Evolutionary conservation across 2,888 invertebrate species (phyloP).

Genomic region (Netelia fuscicornis): DNA sequence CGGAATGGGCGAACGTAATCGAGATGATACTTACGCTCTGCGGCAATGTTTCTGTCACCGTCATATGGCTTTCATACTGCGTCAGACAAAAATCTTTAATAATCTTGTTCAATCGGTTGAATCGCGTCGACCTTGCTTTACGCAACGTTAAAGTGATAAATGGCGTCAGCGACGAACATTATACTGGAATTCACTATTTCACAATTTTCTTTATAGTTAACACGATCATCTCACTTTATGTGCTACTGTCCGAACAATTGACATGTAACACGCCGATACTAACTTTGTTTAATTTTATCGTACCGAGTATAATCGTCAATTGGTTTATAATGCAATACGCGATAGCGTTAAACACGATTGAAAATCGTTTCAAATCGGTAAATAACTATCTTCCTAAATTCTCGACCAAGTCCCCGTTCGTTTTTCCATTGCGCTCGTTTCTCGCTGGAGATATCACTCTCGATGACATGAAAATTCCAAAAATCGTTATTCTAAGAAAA

Average conservation of each 20-base stretch:
- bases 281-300: slow-evolving; percentile 34
- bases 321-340: slow-evolving; percentile 52
- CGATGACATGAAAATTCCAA: slow-evolving; percentile 21
- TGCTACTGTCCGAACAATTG: slow-evolving; percentile 5
- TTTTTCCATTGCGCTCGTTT: slow-evolving; percentile 24
- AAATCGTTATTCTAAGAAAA: slow-evolving; percentile 40
- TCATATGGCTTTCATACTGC: slow-evolving; percentile 54
- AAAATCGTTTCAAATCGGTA: slow-evolving; percentile 37
- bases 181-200: neutral
- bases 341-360: slow-evolving; percentile 41
- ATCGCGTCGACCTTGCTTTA: neutral
- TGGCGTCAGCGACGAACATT: neutral
- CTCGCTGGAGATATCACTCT: neutral
- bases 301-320: slow-evolving; percentile 49
- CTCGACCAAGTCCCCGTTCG: neutral
- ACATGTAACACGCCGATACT: neutral
- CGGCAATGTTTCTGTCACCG: slow-evolving; percentile 39
- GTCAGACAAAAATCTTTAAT: slow-evolving; percentile 51
- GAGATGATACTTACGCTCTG: slow-evolving; percentile 50
- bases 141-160: neutral
- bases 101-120: slow-evolving; percentile 31
- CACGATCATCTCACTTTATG: neutral
- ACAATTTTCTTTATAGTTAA: slow-evolving; percentile 7
- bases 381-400: slow-evolving; percentile 34
- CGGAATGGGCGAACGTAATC: slow-evolving; percentile 28